These are phyloP conservation scores for Sinhomidia bicolor DNA, from an alignment of 2,888 invertebrate species.

Conservation along the genomic window DNA sequence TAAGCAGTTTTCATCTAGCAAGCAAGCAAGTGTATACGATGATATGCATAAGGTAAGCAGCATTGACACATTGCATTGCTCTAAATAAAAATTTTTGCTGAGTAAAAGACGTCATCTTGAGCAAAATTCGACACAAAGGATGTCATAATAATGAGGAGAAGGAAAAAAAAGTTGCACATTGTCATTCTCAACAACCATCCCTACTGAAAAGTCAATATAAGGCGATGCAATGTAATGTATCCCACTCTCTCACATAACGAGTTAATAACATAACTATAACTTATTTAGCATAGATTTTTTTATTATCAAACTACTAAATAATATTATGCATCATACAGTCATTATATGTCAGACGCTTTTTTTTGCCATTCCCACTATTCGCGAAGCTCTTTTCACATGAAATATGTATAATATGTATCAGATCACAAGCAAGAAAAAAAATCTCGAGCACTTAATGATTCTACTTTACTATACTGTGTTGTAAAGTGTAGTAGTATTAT, in stretches of 20 bases:
- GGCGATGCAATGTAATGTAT: too few species aligned
- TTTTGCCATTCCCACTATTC: not conserved
- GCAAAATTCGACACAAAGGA: constrained; percentile 37
- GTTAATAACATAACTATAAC: not conserved
- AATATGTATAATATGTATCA: not conserved
- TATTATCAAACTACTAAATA: not conserved
- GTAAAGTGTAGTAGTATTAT: too few species aligned
- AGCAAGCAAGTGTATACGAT: not conserved
- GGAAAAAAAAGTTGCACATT: constrained; percentile 6
- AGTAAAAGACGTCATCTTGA: constrained; percentile 4
- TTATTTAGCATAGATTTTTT: not conserved
- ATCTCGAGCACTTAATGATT: too few species aligned
- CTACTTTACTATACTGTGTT: too few species aligned
- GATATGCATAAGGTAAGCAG: not conserved
- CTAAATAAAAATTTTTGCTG: constrained; percentile 7
- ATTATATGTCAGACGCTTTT: too few species aligned
- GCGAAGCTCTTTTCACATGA: constrained; percentile 19
- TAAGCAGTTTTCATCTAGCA: too few species aligned
- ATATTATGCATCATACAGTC: not conserved
- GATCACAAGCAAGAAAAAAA: too few species aligned
- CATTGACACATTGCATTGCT: not conserved
- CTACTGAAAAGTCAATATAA: not conserved
- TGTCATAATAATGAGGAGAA: constrained; percentile 15
- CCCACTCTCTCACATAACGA: not conserved
- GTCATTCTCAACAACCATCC: not conserved